A percentile compares a stretch with the other conserved stretches of the same genome.
Evolutionary conservation across 1,140 invertebrate genomes (phyloP).

Genomic region (Apis dorsata): DNA sequence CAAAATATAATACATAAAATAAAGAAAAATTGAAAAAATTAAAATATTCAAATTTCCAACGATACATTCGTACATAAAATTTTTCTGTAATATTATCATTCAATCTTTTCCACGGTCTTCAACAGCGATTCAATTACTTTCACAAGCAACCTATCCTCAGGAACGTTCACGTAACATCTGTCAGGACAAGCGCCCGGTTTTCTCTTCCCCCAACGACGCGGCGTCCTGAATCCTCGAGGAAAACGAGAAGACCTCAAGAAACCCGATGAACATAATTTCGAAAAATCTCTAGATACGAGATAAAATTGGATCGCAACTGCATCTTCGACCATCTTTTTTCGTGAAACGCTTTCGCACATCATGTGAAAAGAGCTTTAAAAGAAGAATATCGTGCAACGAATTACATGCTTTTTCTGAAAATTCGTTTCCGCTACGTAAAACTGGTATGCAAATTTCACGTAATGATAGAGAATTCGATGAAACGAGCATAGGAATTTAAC

Average conservation of each 20-base stretch:
- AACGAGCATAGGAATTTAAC: not conserved
- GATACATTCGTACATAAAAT: not conserved
- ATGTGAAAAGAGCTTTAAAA: not conserved
- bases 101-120: not conserved
- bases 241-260: conserved; percentile 15
- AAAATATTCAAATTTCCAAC: not conserved
- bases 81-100: not conserved
- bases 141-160: not conserved
- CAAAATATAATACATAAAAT: no score
- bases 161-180: not conserved
- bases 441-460: not conserved
- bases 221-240: not conserved
- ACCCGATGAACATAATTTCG: conserved; percentile 26
- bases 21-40: no score
- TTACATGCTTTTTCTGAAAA: not conserved
- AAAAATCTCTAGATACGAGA: conserved; percentile 26
- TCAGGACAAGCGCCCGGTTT: not conserved
- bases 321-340: not conserved
- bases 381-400: not conserved
- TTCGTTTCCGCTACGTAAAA: not conserved
- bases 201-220: not conserved
- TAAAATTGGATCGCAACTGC: conserved; percentile 27
- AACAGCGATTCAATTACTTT: conserved; percentile 31
- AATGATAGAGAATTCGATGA: no score
- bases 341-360: no score